These are phyloP conservation scores for Microctenopoma lineatum DNA, from an alignment of 2,797 vertebrate species.

Conservation along the genomic window DNA sequence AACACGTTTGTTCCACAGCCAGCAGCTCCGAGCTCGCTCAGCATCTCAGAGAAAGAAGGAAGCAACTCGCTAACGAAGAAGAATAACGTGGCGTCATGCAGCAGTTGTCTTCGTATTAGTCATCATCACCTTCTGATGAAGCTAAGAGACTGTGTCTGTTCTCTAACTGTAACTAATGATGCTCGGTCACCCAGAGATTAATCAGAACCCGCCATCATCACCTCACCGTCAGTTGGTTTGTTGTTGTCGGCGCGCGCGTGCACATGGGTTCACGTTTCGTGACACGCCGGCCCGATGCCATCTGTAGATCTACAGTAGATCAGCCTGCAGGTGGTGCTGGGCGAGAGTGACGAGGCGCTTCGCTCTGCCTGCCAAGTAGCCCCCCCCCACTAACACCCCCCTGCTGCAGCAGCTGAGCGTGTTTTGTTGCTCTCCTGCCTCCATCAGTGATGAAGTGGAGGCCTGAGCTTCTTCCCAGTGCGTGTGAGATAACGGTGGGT, in stretches of 20 bases:
- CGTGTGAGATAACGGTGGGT: too few relatives aligned
- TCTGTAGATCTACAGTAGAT: slow-evolving; percentile 68
- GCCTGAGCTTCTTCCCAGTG: too few relatives aligned
- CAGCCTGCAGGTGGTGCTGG: slow-evolving; percentile 55
- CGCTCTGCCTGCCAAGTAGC: slow-evolving; percentile 43
- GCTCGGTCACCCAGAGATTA: neutral
- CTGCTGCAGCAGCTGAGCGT: neutral
- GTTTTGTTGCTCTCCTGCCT: neutral
- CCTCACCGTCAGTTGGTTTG: too few relatives aligned
- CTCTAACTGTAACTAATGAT: slow-evolving; percentile 1
- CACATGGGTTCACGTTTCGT: slow-evolving; percentile 6
- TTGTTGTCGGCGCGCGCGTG: neutral
- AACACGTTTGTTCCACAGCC: too few relatives aligned
- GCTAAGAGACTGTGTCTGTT: neutral
- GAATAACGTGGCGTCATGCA: too few relatives aligned
- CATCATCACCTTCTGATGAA: neutral
- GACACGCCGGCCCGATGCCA: slow-evolving; percentile 48
- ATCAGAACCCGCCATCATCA: too few relatives aligned
- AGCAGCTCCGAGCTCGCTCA: too few relatives aligned
- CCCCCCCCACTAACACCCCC: neutral
- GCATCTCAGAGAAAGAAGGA: too few relatives aligned
- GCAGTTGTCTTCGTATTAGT: too few relatives aligned
- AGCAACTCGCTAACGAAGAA: too few relatives aligned
- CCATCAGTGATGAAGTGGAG: too few relatives aligned
- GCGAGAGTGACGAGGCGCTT: slow-evolving; percentile 56